Base-by-base conservation (phyloP, 2,797 vertebrate species). In the Hirundo rustica region DNA sequence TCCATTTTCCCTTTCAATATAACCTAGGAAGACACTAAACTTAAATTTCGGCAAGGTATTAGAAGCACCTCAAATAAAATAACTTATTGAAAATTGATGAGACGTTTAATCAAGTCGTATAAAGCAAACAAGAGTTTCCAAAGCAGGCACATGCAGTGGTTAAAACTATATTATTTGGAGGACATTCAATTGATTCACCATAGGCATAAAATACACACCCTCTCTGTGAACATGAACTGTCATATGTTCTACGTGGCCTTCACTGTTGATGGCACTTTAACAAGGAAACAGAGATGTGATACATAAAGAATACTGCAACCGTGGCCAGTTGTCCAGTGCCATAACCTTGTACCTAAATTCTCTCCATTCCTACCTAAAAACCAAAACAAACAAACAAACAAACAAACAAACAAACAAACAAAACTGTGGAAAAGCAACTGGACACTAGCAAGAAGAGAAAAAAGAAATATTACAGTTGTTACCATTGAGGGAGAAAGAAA, bases 221-320 rank as follows among this genome's bases (percentile, higher is more conserved):
- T 11, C 8, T 44, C 42, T 51, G 26, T 8, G 17, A 91, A 60
- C 13, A n/a, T 3, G 7, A 85, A 51, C 21, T 26, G n/a, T 16
- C 13, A 1, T 19, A 16, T 19, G 17, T 18, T 53, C 29, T 9
- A 47, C 0, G 1, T 0, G 1, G 16, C 23, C n/a, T 79, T 23
- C 54, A 30, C 1, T 6, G 4, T 36, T 88, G 10, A 58, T 13
- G 17, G 12, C n/a, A 64, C 5, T 21, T 67, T 64, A 61, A 27
- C 5, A 58, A 42, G 23, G 10, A 54, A 82, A 40, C 9, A 50
- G 2, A 38, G 36, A 38, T 38, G 36, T 38, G 36, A 38, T 38
- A 38, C 36, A 38, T 10, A 38, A 38, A 38, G 23, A 78, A 58
- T 19, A 42, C 12, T 42, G 36, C 12, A 74, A 48, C 13, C 55